Percentiles rank a stretch among this genome's conserved stretches.
Conservation (phyloP, 2,797 vertebrate species). For the Onychomys torridus region DNA sequence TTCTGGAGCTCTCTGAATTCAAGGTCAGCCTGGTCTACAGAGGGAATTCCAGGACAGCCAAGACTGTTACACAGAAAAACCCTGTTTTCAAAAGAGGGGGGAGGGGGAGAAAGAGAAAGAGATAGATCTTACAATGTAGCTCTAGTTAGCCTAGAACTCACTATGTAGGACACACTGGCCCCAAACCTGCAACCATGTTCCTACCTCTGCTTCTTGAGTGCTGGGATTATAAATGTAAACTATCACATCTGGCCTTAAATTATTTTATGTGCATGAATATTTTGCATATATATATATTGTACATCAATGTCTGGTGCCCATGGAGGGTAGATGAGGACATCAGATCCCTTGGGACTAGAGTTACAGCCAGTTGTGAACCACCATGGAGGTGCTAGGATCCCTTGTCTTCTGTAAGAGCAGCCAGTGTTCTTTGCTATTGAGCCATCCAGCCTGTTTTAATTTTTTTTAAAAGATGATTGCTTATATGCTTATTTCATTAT, state of each 20-base stretch:
- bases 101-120: not conserved
- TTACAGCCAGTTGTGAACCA: not conserved
- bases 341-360: not conserved
- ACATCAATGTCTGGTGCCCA: not conserved
- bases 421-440: not conserved
- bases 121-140: not conserved
- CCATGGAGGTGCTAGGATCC: not conserved
- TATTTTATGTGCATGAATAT: not conserved
- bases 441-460: not conserved
- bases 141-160: not conserved
- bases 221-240: not conserved
- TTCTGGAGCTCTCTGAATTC: not conserved
- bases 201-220: not conserved
- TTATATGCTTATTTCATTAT: conserved; percentile 48
- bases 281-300: not conserved
- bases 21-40: not conserved
- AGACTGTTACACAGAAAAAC: not conserved
- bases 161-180: not conserved
- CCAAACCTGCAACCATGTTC: not conserved
- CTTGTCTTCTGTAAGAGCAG: not conserved
- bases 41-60: not conserved
- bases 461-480: not conserved
- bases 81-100: not conserved
- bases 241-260: not conserved
- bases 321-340: not conserved